phyloP scores from a whole-genome alignment of 2,113 vertebrate genomes.

The Todiramphus chloris region DNA sequence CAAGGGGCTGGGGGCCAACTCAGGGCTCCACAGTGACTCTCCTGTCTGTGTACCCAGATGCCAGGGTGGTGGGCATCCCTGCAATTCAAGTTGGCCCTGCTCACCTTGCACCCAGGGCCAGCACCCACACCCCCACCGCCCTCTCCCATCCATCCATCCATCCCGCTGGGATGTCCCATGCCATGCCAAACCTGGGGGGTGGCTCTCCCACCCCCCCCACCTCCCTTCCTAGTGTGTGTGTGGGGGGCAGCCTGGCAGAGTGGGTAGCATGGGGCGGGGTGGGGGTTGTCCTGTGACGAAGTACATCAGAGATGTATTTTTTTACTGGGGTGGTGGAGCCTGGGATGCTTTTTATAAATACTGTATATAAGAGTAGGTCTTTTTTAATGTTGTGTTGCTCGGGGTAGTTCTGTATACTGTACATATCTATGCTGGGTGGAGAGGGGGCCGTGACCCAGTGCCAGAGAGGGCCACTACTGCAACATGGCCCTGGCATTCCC shows the following conservation, averaged over 20 bases:
- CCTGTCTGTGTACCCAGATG: background rate
- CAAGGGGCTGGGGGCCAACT: background rate
- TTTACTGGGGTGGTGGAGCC: conserved; percentile 58
- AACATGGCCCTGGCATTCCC: rapidly evolving
- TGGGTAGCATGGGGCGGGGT: too few relatives aligned
- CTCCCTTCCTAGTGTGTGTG: too few relatives aligned
- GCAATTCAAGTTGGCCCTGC: background rate
- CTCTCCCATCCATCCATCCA: too few relatives aligned
- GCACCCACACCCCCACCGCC: background rate
- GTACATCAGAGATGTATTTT: conserved; percentile 58
- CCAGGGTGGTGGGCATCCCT: background rate
- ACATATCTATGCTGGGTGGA: background rate
- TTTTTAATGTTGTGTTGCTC: conserved; percentile 22
- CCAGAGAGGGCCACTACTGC: background rate
- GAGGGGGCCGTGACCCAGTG: rapidly evolving
- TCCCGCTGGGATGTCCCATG: too few relatives aligned
- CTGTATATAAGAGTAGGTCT: conserved; percentile 71
- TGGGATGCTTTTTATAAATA: conserved; percentile 71
- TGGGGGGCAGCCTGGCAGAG: too few relatives aligned
- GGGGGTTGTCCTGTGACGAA: background rate
- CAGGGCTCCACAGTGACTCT: background rate
- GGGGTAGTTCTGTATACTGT: conserved; percentile 44
- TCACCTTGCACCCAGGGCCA: background rate
- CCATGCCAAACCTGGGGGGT: too few relatives aligned
- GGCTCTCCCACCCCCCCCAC: too few relatives aligned